Evolutionary conservation across 2,113 vertebrate genomes (phyloP), one percentile per base, ranked within the genome.

Genomic region (Paracanthobrama guichenoti): DNA sequence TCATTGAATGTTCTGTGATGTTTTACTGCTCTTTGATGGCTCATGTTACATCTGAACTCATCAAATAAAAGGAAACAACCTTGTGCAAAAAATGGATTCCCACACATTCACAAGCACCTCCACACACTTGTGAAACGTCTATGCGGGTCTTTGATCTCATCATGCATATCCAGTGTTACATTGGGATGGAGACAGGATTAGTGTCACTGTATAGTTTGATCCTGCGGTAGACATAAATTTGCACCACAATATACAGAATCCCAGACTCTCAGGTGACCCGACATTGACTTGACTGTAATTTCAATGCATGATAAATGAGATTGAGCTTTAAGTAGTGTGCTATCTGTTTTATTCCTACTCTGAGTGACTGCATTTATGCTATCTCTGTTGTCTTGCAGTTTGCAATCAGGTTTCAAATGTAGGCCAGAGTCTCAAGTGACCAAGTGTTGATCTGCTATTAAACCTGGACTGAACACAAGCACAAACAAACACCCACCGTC

Each of bases 131-230:
- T 24, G 20, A 75, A 67, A 62, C 10, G 2, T 31, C 53, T 72
- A 69, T 39, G 81, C 73, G 48, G 48, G 42, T 84, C 48, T 82
- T 86, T 80, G 60, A 46, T 84, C 16, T 46, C 42, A 69, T 64
- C 7, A 39, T 78, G 55, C 50, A 81, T 28, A 62, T 50, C 83
- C 53, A 66, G 69, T 66, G n/a, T 57, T 87, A 67, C 77, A 79
- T 31, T 53, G 60, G 48, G 50, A 75, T 14, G 72, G 67, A 86
- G 85, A 71, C 53, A 42, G 75, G 60, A 53, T 42, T 80, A 69
- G 80, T 82, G 79, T 69, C 84, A 81, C 31, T 62, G 67, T 81
- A 28, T 64, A 57, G 77, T 86, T 67, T 82, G 79, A 78, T 75
- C 62, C 71, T 44, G 39, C 18, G 44, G 48, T 18, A 75, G 62